Conservation (phyloP, 2,113 vertebrate species). For the Picathartes gymnocephalus region DNA sequence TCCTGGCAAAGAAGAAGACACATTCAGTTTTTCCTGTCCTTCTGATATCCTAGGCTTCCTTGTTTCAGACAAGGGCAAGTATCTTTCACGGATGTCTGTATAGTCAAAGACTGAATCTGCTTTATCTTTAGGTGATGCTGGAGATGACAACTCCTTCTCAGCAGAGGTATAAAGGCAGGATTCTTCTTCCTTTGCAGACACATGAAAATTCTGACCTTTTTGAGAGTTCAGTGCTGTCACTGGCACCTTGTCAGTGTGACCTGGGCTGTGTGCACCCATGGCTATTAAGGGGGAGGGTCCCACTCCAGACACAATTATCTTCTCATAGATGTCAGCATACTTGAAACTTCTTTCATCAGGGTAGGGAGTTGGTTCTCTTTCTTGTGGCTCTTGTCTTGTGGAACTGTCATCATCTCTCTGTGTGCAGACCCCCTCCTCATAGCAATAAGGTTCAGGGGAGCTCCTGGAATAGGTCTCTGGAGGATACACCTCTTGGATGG, state of each 20-base stretch:
- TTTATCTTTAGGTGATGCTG: constrained; percentile 67
- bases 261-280: constrained; percentile 6
- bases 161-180: constrained; percentile 66
- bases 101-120: constrained; percentile 68
- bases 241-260: constrained; percentile 40
- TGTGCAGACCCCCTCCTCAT: constrained; percentile 51
- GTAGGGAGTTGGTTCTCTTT: constrained; percentile 91
- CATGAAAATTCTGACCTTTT: constrained; percentile 45
- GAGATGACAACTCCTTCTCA: constrained; percentile 77
- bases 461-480: not conserved
- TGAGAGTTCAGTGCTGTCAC: not conserved
- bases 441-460: not conserved
- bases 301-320: constrained; percentile 66
- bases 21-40: constrained; percentile 43
- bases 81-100: constrained; percentile 34
- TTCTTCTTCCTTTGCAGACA: constrained; percentile 78
- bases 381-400: constrained; percentile 76
- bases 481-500: constrained; percentile 55
- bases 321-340: constrained; percentile 89
- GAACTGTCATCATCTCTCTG: constrained; percentile 45
- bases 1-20: constrained; percentile 52
- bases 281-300: constrained; percentile 49
- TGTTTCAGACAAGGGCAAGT: not conserved
- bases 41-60: not conserved
- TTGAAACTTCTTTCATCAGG: constrained; percentile 90